Evolutionary conservation across 2,888 invertebrate genomes (phyloP), one percentile per base, ranked within the genome.

Genomic region (Orthonychiurus folsomi): DNA sequence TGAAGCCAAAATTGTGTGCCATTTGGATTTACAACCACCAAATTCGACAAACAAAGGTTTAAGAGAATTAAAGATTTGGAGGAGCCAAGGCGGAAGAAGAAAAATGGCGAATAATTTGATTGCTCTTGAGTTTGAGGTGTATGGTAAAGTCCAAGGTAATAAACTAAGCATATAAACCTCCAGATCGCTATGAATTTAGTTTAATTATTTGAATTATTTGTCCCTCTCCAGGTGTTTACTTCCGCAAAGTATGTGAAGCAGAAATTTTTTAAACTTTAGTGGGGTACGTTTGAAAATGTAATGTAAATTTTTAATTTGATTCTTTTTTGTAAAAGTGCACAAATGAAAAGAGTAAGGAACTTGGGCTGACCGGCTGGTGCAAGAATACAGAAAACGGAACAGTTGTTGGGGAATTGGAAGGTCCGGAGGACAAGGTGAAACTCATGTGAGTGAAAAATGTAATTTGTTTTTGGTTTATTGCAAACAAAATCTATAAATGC

Each of bases 291-390:
- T 52, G 21, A 23, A 12, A 21, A n/a, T 20, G 24, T 52, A n/a
- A n/a, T n/a, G n/a, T n/a, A n/a, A n/a, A n/a, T n/a, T 52, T 20
- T 21, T 12, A 52, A 52, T 21, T 52, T 53, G 50, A 27, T 60
- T 59, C 66, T 56, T 56, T 65, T 63, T 20, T 63, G 62, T n/a
- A 61, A 2, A 21, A 88, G 86, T 82, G 81, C 68, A 87, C 88
- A 0, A 82, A 85, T 74, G 77, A 81, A 63, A 81, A 85, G 76
- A 85, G 84, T 0, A 81, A 81, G 28, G 82, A 81, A 50, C 77
- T 87, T 24, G 82, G 82, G 1, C 73, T 88, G 1, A 81, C 79
- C 65, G 88, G 88, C 15, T 88, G 87, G 86, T 87, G 87, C 73
- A 84, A 81, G 80, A 88, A 88, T 73, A 87, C 87, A 0, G 73